Base-by-base conservation (phyloP, 2,888 invertebrate species). In the Pristionchus japonicus region DNA sequence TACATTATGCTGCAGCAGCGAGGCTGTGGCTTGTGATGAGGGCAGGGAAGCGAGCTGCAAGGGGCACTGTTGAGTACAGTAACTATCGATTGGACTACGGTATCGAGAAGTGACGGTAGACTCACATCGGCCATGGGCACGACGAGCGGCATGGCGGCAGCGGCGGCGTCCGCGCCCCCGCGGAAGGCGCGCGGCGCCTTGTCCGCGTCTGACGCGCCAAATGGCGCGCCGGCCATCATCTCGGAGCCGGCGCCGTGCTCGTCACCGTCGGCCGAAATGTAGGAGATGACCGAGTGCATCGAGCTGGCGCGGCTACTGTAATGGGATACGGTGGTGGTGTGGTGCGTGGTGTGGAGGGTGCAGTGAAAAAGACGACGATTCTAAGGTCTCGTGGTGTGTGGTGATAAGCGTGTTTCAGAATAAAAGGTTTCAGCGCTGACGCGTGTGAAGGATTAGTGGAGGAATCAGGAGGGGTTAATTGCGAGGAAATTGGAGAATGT, bases 261-360 rank as follows among this genome's bases (percentile, higher is more conserved):
- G 31, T 34, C 23, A 3, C 64, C 70, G 31, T 52, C 86, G 0
- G 43, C 86, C 20, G 52, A 87, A 23, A 87, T 87, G 77, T 43
- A 87, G n/a, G 87, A 87, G 87, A 87, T 87, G 52, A 77, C 87
- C n/a, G 87, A 87, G 52, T 47, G 87, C 77, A 87, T 57, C 27
- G 40, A 40, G 77, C 86, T 86, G 1, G 86, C 86, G 20, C 86
- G 86, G 20, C 86, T 86, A 67, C 86, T 86, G 86, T 43, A 86
- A 86, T 11, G 17, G 74, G 40, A 6, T 31, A 23, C 34, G 7
- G 17, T 47, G 23, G 82, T 82, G 27, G n/a, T 74, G 40, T 27
- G 34, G 43, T 49, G 82, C 43, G 23, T 43, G 43, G 40, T 20
- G 74, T 6, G 23, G 23, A n/a, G 52, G 23, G 52, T 52, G 52